Percentiles rank a stretch among this genome's conserved stretches.
Conservation (phyloP, 92 coral and sea anemone species). For the Umimayanthus chanpuru region DNA sequence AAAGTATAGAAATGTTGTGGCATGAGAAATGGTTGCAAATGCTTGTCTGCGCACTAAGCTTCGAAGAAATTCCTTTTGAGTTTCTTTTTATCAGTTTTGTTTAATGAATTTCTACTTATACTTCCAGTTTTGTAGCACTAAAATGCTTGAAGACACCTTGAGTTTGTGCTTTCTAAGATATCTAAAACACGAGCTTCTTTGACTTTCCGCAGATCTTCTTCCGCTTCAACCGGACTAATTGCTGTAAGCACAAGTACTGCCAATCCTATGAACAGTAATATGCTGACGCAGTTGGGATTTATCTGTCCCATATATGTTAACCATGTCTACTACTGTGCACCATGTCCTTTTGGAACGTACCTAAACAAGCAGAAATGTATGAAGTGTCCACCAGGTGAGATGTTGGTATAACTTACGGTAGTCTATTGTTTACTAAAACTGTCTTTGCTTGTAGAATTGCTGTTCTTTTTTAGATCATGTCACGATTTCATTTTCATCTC, state of each 20-base stretch:
- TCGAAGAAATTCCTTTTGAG: too few species aligned
- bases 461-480: too few species aligned
- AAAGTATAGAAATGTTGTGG: too few species aligned
- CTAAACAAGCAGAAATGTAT: not conserved
- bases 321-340: not conserved
- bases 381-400: not conserved
- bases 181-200: not conserved
- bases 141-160: not conserved
- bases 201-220: not conserved
- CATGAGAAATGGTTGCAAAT: too few species aligned
- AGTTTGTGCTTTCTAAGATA: not conserved
- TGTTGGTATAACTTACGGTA: too few species aligned
- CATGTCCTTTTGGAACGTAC: not conserved
- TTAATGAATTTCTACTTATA: too few species aligned
- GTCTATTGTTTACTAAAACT: too few species aligned
- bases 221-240: not conserved
- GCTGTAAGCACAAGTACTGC: not conserved
- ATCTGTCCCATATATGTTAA: not conserved
- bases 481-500: too few species aligned
- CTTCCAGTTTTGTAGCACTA: too few species aligned
- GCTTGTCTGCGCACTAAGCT: too few species aligned
- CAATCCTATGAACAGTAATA: not conserved
- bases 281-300: not conserved
- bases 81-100: too few species aligned
- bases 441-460: too few species aligned